Conservation (phyloP, 2,888 invertebrate genomes). For the Eutolmus rufibarbis region DNA sequence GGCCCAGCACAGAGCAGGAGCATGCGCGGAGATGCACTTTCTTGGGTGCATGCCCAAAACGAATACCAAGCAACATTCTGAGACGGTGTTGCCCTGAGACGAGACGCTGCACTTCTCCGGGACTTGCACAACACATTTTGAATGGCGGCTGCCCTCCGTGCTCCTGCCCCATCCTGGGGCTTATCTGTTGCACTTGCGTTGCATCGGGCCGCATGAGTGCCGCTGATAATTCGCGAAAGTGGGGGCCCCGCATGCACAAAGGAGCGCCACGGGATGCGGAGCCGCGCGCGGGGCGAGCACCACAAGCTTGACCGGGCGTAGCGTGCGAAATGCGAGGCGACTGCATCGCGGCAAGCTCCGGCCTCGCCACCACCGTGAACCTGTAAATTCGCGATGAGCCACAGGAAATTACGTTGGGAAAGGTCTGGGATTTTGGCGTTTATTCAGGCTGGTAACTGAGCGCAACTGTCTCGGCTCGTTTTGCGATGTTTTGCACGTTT, state of each 20-base stretch:
- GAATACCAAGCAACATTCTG: not conserved
- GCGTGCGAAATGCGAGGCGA: not conserved
- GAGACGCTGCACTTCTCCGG: not conserved
- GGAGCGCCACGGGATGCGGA: not conserved
- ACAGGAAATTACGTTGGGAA: conserved; percentile 43
- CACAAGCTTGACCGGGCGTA: conserved; percentile 17
- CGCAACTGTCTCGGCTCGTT: conserved; percentile 29
- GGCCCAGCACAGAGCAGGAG: not conserved
- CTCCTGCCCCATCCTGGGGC: not conserved
- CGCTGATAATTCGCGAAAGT: not conserved
- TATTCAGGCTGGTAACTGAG: not conserved
- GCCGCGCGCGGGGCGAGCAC: not conserved
- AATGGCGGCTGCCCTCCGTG: not conserved
- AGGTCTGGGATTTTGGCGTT: conserved; percentile 44
- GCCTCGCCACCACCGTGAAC: conserved; percentile 18
- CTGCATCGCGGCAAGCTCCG: not conserved
- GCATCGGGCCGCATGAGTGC: not conserved
- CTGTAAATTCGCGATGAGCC: conserved; percentile 41
- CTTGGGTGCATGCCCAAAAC: not conserved
- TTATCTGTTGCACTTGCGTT: not conserved
- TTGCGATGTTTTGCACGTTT: conserved; percentile 24
- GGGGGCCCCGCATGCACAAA: not conserved
- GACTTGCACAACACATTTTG: not conserved
- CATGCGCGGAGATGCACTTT: not conserved
- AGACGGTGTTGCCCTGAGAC: not conserved